These are phyloP conservation scores for Parus major DNA, from an alignment of 2,113 vertebrate species.

Conservation along the genomic window DNA sequence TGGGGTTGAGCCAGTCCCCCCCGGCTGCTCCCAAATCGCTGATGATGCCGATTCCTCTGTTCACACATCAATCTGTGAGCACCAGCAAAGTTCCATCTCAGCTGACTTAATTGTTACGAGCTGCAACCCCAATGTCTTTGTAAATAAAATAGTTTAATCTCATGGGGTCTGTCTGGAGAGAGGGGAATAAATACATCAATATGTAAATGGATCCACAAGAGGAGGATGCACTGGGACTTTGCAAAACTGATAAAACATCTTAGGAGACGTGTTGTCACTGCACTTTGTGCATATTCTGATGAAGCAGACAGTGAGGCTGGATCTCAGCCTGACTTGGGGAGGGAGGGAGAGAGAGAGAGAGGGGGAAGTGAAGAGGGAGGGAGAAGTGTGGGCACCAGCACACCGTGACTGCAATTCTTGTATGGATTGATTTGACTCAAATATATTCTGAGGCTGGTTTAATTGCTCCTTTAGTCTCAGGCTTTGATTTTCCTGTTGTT, in stretches of 20 bases:
- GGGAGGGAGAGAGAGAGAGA: background rate
- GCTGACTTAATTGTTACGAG: slow-evolving; percentile 21
- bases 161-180: slow-evolving; percentile 31
- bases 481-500: slow-evolving; percentile 54
- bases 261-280: slow-evolving; percentile 17
- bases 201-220: slow-evolving; percentile 67
- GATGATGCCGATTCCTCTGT: background rate
- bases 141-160: slow-evolving; percentile 64
- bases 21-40: background rate
- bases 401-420: slow-evolving; percentile 48
- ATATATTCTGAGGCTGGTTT: slow-evolving; percentile 52
- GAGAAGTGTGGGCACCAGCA: background rate
- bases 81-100: slow-evolving; percentile 9
- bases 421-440: slow-evolving; percentile 61
- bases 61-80: slow-evolving; percentile 29
- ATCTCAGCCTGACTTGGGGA: background rate
- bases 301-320: slow-evolving; percentile 7
- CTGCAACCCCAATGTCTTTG: slow-evolving; percentile 46
- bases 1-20: background rate
- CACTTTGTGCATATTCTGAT: slow-evolving; percentile 32
- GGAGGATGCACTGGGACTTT: slow-evolving; percentile 41
- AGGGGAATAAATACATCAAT: slow-evolving; percentile 64
- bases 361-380: background rate
- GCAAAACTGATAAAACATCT: slow-evolving; percentile 63
- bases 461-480: slow-evolving; percentile 62